Conservation (phyloP, 2,113 vertebrate genomes). For the Orcinus orca region DNA sequence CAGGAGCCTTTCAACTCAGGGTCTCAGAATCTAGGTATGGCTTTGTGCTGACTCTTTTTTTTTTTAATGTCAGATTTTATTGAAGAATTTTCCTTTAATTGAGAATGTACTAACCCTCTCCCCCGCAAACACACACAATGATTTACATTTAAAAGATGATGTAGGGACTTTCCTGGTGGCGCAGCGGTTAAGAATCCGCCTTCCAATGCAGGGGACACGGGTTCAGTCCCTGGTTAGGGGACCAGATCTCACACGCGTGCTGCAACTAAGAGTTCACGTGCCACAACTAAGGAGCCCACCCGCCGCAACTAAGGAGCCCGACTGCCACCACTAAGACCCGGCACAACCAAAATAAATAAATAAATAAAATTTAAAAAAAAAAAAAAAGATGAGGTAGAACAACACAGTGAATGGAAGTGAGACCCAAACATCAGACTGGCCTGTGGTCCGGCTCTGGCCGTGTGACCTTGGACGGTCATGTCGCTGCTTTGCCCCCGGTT, state of each 20-base stretch:
- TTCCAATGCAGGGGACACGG: no score
- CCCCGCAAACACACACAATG: neutral
- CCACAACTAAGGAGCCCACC: no score
- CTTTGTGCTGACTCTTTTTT: neutral
- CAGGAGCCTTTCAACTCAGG: neutral
- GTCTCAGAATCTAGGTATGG: neutral
- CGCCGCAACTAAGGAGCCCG: no score
- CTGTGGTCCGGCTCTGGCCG: neutral
- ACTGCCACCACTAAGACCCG: no score
- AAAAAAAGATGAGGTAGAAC: neutral
- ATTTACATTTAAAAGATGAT: neutral
- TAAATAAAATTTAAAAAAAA: no score
- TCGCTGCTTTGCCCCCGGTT: neutral
- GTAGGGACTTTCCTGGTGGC: no score
- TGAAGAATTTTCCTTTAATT: neutral
- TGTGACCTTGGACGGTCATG: neutral
- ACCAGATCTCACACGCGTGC: no score
- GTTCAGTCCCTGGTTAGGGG: no score
- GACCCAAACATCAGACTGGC: neutral
- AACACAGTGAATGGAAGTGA: neutral
- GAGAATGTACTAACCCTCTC: neutral
- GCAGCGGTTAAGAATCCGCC: no score
- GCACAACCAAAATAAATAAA: no score
- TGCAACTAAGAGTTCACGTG: no score
- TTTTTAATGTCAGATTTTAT: neutral